Conservation (phyloP, 1,140 invertebrate species). For the Myzus persicae region DNA sequence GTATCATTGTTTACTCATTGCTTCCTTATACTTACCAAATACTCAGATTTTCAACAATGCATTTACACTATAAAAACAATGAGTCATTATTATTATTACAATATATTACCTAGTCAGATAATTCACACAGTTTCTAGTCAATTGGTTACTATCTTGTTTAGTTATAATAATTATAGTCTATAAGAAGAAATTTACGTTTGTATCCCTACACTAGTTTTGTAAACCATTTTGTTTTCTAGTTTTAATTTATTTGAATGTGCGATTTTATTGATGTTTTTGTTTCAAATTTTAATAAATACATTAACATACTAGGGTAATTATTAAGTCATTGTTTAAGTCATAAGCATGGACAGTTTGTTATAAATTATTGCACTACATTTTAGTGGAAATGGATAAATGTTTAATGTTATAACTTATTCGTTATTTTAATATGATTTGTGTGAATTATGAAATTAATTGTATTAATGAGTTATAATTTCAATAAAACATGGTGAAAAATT, state of each 20-base stretch:
- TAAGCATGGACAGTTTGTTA: constrained; percentile 12
- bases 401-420: not conserved
- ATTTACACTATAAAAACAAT: not conserved
- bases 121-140: not conserved
- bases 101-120: not conserved
- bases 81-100: not conserved
- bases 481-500: not conserved
- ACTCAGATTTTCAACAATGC: not conserved
- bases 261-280: not conserved
- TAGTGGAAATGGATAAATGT: constrained; percentile 1
- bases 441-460: constrained; percentile 1
- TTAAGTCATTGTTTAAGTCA: not conserved
- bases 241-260: not conserved
- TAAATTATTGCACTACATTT: constrained; percentile 34
- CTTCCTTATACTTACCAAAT: constrained; percentile 16
- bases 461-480: not conserved
- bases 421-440: not conserved
- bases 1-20: not conserved
- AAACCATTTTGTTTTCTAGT: constrained; percentile 21
- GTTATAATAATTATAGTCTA: not conserved
- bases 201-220: not conserved
- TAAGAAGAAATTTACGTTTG: not conserved
- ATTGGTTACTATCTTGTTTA: not conserved
- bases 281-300: constrained; percentile 12
- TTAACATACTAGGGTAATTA: constrained; percentile 18